phyloP scores from a whole-genome alignment of 2,888 invertebrate genomes.

The Trichogramma evanescens region DNA sequence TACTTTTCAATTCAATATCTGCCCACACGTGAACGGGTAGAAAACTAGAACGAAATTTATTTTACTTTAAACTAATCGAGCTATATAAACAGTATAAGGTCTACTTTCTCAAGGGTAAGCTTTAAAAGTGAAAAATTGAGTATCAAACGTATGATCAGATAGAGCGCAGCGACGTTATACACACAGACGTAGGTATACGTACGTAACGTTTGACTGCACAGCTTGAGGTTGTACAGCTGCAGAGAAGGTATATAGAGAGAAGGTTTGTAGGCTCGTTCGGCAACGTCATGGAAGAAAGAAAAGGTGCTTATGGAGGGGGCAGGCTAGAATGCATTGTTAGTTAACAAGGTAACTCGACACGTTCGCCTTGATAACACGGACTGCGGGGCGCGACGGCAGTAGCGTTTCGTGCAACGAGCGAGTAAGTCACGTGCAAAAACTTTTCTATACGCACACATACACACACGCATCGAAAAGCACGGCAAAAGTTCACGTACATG shows the following conservation, averaged over 20 bases:
- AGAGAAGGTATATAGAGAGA: background rate
- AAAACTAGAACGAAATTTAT: too few relatives aligned
- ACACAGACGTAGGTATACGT: too few relatives aligned
- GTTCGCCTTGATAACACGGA: slow-evolving; percentile 38
- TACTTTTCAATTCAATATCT: too few relatives aligned
- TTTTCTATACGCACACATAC: slow-evolving; percentile 23
- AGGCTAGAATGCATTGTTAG: slow-evolving; percentile 36
- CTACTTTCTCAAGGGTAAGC: too few relatives aligned
- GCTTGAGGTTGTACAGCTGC: too few relatives aligned
- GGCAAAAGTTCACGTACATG: background rate
- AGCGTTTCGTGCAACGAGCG: slow-evolving; percentile 36
- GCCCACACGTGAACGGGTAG: too few relatives aligned
- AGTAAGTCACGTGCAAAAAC: slow-evolving; percentile 38
- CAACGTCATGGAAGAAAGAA: background rate
- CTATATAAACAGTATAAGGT: too few relatives aligned
- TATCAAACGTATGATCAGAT: too few relatives aligned
- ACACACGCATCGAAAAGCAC: slow-evolving; percentile 13
- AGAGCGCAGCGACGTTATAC: too few relatives aligned
- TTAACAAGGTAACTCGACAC: slow-evolving; percentile 46
- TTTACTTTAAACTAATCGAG: too few relatives aligned
- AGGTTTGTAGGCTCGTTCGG: slow-evolving; percentile 23
- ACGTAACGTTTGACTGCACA: too few relatives aligned
- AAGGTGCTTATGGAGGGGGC: slow-evolving; percentile 1
- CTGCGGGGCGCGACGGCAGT: slow-evolving; percentile 23
- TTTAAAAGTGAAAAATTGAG: too few relatives aligned